phyloP scores from a whole-genome alignment of 2,797 vertebrate genomes.

The Decapterus maruadsi region DNA sequence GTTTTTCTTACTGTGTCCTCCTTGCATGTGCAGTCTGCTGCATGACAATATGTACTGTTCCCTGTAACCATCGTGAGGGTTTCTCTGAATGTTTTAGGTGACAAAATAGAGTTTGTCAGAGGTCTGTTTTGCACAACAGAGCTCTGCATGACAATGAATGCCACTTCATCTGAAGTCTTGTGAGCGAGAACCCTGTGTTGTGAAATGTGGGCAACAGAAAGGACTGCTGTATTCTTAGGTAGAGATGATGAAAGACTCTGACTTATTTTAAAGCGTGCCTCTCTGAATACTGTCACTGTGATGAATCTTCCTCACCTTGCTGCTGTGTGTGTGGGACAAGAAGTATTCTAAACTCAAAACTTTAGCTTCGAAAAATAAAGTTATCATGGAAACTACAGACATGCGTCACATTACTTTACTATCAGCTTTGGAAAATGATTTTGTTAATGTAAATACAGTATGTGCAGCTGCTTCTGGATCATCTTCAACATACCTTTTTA shows the following conservation, averaged over 20 bases:
- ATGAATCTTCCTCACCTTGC: conserved; percentile 23
- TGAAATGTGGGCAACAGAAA: conserved; percentile 35
- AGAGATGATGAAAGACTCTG: conserved; percentile 37
- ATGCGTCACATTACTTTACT: conserved; percentile 12
- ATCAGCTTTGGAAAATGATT: background rate
- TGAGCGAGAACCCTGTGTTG: conserved; percentile 28
- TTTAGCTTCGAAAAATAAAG: conserved; percentile 70
- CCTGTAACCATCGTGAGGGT: conserved; percentile 6
- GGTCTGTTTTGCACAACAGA: conserved; percentile 4
- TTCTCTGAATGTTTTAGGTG: conserved; percentile 40
- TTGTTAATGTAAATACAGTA: background rate
- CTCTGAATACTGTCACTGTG: conserved; percentile 51
- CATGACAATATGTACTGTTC: conserved; percentile 45
- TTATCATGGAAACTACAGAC: conserved; percentile 10
- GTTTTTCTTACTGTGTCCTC: conserved; percentile 21
- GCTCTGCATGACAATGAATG: conserved; percentile 45
- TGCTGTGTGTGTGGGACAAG: conserved; percentile 17
- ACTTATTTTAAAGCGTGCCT: conserved; percentile 50
- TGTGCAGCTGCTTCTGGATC: background rate
- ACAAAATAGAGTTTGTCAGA: conserved; percentile 38
- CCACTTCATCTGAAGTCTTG: conserved; percentile 31
- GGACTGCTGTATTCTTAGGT: conserved; percentile 26
- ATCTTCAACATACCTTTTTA: background rate
- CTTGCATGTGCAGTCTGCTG: conserved; percentile 40
- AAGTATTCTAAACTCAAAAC: conserved; percentile 61